Conservation (phyloP, 2,113 vertebrate genomes). For the Rhabdornis inornatus region DNA sequence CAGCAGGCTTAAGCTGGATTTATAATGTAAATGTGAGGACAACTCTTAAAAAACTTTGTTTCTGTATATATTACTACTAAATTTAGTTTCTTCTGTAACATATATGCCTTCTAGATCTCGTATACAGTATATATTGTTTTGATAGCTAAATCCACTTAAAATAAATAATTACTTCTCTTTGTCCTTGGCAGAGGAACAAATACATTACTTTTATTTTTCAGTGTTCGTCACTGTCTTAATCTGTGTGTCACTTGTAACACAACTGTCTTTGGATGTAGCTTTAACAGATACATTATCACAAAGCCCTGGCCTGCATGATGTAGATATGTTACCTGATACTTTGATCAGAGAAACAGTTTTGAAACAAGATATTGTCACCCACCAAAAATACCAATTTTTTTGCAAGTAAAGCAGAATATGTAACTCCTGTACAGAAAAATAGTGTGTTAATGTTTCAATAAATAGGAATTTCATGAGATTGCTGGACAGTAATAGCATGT, state of each 20-base stretch:
- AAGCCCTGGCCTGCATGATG: neutral
- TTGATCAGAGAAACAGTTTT: neutral
- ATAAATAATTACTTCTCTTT: neutral
- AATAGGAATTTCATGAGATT: neutral
- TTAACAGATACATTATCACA: fast-evolving
- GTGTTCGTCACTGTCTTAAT: neutral
- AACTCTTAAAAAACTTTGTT: neutral
- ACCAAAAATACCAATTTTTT: neutral
- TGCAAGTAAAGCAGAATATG: neutral
- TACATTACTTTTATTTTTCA: neutral
- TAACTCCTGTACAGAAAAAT: neutral
- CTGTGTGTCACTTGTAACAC: neutral
- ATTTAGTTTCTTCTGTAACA: neutral
- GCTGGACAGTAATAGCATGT: neutral
- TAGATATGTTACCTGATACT: neutral
- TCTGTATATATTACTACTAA: neutral
- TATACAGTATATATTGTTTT: neutral
- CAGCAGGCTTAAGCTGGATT: neutral
- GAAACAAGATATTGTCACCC: neutral
- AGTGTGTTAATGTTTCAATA: neutral
- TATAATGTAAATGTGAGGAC: neutral
- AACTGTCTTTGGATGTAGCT: neutral
- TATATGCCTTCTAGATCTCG: neutral
- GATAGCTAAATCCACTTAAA: neutral
- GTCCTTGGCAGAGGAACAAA: neutral